A percentile compares a stretch with the other conserved stretches of the same genome.
phyloP scores from a whole-genome alignment of 2,888 invertebrate genomes.

The Deilephila elpenor region DNA sequence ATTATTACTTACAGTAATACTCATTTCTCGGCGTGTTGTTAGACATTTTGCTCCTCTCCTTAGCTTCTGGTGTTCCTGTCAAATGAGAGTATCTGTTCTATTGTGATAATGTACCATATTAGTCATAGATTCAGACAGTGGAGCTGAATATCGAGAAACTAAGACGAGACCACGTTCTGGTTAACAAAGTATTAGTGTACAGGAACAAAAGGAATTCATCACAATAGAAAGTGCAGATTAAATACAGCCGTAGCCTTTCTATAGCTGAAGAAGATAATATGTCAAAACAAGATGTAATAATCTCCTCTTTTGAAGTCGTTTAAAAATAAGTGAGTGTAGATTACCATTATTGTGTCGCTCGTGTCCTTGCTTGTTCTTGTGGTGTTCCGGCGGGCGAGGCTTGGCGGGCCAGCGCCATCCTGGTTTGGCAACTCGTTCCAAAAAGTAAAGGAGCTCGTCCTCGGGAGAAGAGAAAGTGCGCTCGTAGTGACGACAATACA shows the following conservation, averaged over 20 bases:
- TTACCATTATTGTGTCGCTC: slow-evolving; percentile 74
- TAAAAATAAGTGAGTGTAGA: neutral
- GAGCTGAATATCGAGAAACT: no score
- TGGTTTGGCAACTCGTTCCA: slow-evolving; percentile 91
- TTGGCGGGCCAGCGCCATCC: slow-evolving; percentile 93
- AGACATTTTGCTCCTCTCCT: slow-evolving; percentile 70
- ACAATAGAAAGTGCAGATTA: no score
- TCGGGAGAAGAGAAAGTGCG: slow-evolving; percentile 89
- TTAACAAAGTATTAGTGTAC: no score
- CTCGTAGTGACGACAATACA: slow-evolving; percentile 90
- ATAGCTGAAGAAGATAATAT: no score
- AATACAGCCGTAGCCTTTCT: no score
- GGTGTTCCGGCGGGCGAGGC: slow-evolving; percentile 88
- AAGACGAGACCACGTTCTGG: no score
- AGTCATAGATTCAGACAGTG: no score
- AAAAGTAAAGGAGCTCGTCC: slow-evolving; percentile 90
- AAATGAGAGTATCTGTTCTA: slow-evolving; percentile 37
- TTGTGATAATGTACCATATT: neutral
- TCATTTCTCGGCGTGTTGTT: slow-evolving; percentile 76
- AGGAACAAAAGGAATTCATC: no score
- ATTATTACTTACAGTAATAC: slow-evolving; percentile 80
- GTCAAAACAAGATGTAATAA: no score
- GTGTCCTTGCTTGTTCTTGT: slow-evolving; percentile 80
- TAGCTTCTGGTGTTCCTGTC: slow-evolving; percentile 69
- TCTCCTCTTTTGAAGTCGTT: no score